A percentile compares a stretch with the other conserved stretches of the same genome.
phyloP scores from a whole-genome alignment of 1,140 invertebrate species.

The Sarcophaga bullata region DNA sequence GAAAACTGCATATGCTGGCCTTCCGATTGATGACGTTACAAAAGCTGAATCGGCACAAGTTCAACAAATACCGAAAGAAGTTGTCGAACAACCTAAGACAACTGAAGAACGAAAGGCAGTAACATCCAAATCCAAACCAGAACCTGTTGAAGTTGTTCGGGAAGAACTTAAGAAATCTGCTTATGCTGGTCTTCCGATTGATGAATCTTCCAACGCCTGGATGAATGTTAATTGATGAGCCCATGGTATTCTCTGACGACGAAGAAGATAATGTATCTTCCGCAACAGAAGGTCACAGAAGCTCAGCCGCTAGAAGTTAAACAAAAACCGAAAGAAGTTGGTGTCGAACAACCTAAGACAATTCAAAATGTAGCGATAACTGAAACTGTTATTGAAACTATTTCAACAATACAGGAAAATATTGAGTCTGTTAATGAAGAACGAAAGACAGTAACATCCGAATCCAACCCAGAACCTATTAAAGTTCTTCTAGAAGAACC shows the following conservation, averaged over 20 bases:
- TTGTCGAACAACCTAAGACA: slow-evolving; percentile 34
- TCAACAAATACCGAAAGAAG: not conserved
- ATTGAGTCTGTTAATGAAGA: not conserved
- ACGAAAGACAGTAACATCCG: not conserved
- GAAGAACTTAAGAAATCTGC: slow-evolving; percentile 45
- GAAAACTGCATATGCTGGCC: slow-evolving; percentile 58
- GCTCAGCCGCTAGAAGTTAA: not conserved
- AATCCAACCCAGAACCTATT: not conserved
- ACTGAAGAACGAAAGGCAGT: not conserved
- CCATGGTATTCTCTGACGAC: slow-evolving; percentile 66
- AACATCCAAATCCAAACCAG: not conserved
- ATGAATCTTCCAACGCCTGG: slow-evolving; percentile 64
- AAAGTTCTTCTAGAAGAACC: slow-evolving; percentile 41
- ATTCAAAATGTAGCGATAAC: not conserved
- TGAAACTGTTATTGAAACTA: not conserved
- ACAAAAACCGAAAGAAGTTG: not conserved
- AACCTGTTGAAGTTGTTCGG: not conserved
- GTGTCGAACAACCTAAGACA: slow-evolving; percentile 42
- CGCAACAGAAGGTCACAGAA: not conserved
- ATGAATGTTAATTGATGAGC: slow-evolving; percentile 68
- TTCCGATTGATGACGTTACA: slow-evolving; percentile 64
- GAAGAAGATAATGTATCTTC: slow-evolving; percentile 49
- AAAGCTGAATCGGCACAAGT: too few species aligned
- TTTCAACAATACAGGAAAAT: not conserved
- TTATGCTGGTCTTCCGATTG: slow-evolving; percentile 66